Base-by-base conservation (phyloP, 2,888 invertebrate genomes). In the Panzeria rudis region DNA sequence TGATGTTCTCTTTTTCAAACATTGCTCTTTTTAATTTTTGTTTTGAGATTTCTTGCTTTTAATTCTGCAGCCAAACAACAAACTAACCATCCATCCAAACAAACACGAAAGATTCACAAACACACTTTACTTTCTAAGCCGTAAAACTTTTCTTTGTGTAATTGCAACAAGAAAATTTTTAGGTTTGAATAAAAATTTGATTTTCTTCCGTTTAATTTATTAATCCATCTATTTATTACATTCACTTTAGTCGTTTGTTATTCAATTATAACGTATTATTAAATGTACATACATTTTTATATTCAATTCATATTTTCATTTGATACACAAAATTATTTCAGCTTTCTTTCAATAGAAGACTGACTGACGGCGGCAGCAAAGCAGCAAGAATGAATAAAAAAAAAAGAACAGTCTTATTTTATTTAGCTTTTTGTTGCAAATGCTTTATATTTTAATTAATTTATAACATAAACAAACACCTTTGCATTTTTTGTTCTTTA, bases 221-320 rank as follows among this genome's bases (percentile, higher is more conserved):
- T 54, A 64, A 29, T 32, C 17, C 9, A 35, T 59, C 25, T 50
- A 15, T 50, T 50, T 9, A 17, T 78, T 62, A 20, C 17, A 38
- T 44, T n/a, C 61, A 52, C 11, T 29, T 38, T 56, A 61, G 32
- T 56, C 25, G 9, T 47, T 54, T 17, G 20, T 56, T 64, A 77
- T 72, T 64, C 72, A 78, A 59, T 66, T 64, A 25, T 72, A 54
- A 44, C 11, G 13, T 32, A 44, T 56, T 56, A 54, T n/a, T 62
- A 56, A 61, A 32, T 20, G 23, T 61, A 25, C 29, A 15, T 35
- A 77, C 29, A 29, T 29, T 29, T 84, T 84, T 52, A 47, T 35
- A 84, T 75, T 82, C 64, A 66, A 59, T 66, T 75, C 75, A 78
- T 71, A 85, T 62, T 79, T 73, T 79, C 68, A 69, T 85, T 77